Conservation (phyloP, 2,113 vertebrate genomes). For the Patagioenas fasciata region DNA sequence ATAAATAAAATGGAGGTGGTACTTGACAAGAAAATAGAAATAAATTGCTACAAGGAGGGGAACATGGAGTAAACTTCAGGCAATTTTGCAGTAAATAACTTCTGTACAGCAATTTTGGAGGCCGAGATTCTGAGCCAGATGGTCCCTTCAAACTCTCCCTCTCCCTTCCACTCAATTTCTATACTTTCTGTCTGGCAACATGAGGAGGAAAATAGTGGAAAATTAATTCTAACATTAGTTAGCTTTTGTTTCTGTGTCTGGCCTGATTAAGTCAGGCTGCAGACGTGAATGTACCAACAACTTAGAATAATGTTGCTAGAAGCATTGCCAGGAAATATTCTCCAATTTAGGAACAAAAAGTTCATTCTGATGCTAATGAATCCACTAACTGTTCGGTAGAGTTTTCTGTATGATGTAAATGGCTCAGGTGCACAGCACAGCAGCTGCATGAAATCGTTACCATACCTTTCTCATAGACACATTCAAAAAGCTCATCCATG, state of each 20-base stretch:
- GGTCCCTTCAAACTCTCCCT: not conserved
- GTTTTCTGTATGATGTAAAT: not conserved
- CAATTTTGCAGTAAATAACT: not conserved
- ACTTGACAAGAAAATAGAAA: not conserved
- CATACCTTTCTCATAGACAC: not conserved
- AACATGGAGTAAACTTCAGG: not conserved
- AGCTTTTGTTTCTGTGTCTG: slow-evolving; percentile 36
- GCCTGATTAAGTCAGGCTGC: slow-evolving; percentile 32
- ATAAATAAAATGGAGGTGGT: not conserved
- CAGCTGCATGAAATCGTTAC: not conserved
- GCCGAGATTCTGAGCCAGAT: slow-evolving; percentile 32
- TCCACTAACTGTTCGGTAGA: not conserved
- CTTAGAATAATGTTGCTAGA: slow-evolving; percentile 24
- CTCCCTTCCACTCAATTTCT: slow-evolving; percentile 23
- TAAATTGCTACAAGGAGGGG: not conserved
- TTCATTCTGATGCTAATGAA: slow-evolving; percentile 45
- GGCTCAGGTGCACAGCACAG: not conserved
- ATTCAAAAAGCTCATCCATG: not conserved
- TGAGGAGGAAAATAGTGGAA: slow-evolving; percentile 14
- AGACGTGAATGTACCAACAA: not conserved
- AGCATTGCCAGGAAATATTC: slow-evolving; percentile 17
- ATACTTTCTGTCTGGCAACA: not conserved
- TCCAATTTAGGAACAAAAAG: not conserved
- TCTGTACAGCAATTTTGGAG: not conserved
- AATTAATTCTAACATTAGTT: slow-evolving; percentile 44